A percentile compares a stretch with the other conserved stretches of the same genome.
Evolutionary conservation across 2,888 invertebrate species (phyloP).

Genomic region (Allacma fusca): DNA sequence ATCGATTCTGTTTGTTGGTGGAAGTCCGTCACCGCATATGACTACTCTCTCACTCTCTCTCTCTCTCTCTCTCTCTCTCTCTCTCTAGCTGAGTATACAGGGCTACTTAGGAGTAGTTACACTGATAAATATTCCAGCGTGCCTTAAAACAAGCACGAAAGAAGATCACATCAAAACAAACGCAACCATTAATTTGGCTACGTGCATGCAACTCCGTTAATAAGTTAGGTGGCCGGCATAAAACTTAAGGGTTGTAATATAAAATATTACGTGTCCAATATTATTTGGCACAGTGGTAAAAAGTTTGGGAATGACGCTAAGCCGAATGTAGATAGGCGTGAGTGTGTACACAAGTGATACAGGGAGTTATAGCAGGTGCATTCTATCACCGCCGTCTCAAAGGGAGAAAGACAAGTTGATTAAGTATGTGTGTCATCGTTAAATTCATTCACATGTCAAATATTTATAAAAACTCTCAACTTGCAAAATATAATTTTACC

Average conservation of each 20-base stretch:
- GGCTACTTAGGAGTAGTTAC: background rate
- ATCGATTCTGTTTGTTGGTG: background rate
- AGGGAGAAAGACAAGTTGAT: constrained; percentile 4
- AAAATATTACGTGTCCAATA: constrained; percentile 3
- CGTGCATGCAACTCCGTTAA: background rate
- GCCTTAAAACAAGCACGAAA: background rate
- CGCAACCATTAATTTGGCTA: background rate
- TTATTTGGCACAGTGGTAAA: background rate
- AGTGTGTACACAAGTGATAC: background rate
- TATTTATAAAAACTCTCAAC: constrained; percentile 4
- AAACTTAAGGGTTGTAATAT: constrained; percentile 7
- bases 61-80: too few species aligned
- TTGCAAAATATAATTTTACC: background rate
- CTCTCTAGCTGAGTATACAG: too few species aligned
- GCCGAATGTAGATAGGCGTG: background rate
- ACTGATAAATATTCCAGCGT: constrained; percentile 1
- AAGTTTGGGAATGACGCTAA: background rate
- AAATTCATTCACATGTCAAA: constrained; percentile 12
- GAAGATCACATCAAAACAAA: constrained; percentile 2
- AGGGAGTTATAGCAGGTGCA: background rate
- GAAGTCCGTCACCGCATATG: background rate
- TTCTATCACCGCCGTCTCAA: constrained; percentile 2
- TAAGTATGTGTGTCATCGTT: background rate
- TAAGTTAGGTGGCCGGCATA: background rate
- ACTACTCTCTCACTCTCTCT: too few species aligned